Percentiles rank a stretch among this genome's conserved stretches.
These are phyloP conservation scores for Rhogogaster chlorosoma DNA, from an alignment of 2,888 invertebrate species.

Conservation along the genomic window DNA sequence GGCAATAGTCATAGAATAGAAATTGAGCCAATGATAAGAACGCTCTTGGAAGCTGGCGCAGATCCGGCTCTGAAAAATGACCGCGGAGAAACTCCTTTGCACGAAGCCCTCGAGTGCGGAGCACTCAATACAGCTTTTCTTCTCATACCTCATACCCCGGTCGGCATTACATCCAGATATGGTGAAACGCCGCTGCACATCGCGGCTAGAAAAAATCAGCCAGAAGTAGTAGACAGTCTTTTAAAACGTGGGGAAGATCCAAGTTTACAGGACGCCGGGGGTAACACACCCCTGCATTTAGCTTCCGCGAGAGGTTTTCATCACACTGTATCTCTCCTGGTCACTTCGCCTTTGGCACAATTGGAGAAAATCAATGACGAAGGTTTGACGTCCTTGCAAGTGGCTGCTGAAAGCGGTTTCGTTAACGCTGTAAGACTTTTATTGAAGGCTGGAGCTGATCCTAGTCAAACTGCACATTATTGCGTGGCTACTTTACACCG, in stretches of 20 bases:
- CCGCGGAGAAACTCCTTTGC: constrained; percentile 75
- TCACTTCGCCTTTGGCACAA: constrained; percentile 71
- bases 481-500: constrained; percentile 65
- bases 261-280: constrained; percentile 71
- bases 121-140: constrained; percentile 66
- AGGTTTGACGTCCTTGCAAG: constrained; percentile 73
- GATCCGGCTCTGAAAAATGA: constrained; percentile 74
- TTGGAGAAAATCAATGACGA: constrained; percentile 72
- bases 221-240: constrained; percentile 67
- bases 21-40: constrained; percentile 67
- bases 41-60: constrained; percentile 72
- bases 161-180: constrained; percentile 69
- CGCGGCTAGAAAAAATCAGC: constrained; percentile 72
- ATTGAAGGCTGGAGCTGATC: constrained; percentile 69
- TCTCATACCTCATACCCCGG: constrained; percentile 64
- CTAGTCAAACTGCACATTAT: constrained; percentile 63
- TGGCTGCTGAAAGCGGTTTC: constrained; percentile 76
- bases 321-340: constrained; percentile 71
- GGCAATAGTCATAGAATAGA: constrained; percentile 66
- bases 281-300: constrained; percentile 75
- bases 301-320: constrained; percentile 75
- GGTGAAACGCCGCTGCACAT: constrained; percentile 75
- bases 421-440: constrained; percentile 69
- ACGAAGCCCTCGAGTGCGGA: constrained; percentile 70
- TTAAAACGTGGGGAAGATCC: constrained; percentile 70